Conservation (phyloP, 2,797 vertebrate species). For the Crypturellus tataupa region DNA sequence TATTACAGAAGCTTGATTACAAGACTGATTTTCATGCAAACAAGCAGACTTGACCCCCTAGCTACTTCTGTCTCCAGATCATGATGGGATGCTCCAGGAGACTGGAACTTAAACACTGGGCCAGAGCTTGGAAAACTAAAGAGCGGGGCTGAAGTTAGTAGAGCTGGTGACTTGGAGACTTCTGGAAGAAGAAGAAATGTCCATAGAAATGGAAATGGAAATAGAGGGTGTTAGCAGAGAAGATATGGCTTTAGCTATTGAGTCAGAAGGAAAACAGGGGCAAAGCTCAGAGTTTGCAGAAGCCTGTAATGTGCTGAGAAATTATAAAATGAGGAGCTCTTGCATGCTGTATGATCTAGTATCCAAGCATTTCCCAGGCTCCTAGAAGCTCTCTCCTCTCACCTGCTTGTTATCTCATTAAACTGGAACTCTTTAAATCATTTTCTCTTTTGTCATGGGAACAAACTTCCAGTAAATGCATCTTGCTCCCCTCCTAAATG, state of each 20-base stretch:
- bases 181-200: neutral
- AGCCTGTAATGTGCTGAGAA: neutral
- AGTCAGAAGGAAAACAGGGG: neutral
- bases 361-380: neutral
- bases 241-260: neutral
- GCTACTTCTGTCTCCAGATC: neutral
- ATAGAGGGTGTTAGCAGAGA: neutral
- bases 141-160: neutral
- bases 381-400: neutral
- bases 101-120: no score
- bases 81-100: neutral
- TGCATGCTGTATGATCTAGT: neutral
- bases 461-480: neutral
- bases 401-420: neutral
- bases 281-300: neutral
- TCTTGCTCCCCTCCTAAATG: conserved; percentile 5
- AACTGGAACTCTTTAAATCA: neutral
- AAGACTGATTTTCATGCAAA: neutral
- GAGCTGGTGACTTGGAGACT: neutral
- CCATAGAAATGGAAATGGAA: neutral
- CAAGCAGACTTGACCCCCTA: neutral
- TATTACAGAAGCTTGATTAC: neutral
- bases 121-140: neutral
- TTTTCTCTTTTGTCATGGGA: neutral
- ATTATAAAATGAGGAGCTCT: neutral